Evolutionary conservation across 2,113 vertebrate species (phyloP), one percentile per base, ranked within the genome.

Genomic region (Oryzias celebensis): DNA sequence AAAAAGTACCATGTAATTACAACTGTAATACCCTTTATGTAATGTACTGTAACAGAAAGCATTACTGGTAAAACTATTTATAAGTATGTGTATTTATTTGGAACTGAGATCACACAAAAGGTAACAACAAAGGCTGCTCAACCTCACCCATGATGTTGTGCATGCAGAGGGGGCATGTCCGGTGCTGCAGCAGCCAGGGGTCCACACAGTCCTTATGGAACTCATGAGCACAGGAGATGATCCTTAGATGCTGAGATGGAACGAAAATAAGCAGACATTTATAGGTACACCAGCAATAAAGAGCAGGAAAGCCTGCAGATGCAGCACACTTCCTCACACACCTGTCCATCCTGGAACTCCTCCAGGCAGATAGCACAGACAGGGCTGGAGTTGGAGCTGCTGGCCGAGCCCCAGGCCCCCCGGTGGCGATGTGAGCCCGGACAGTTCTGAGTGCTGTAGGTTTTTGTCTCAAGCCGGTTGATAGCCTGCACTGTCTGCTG

Each of bases 81-180:
- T 36, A 2, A 12, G 36, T 36, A 36, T 7, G 7, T 36, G 31
- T 36, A 36, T 5, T 26, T 26, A 26, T 26, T 3, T 26, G 5
- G 26, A 26, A 26, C 3, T 43, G 42, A 43, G 42, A 10, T 45
- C 3, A 16, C 16, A 55, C 47, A 16, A 31, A 53, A 10, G 22
- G 22, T 18, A 15, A 22, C 5, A 57, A 57, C 18, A 14, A 23
- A 57, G 49, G n/a, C 17, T 12, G 28, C 64, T 58, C 6, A 8
- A 77, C 58, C 77, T 91, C 95, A 99, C 97, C 97, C 85, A 97
- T 91, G 85, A 99, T 99, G 88, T 99, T 97, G 93, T 96, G 96
- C 97, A 99, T 98, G 93, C 97, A 99, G 67, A 99, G 94, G 0
- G 97, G 97, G 54, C 97, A 99, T 0, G 96, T 99, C 77, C 93